Evolutionary conservation across 2,113 vertebrate species (phyloP).

Genomic region (Tauraco erythrolophus): DNA sequence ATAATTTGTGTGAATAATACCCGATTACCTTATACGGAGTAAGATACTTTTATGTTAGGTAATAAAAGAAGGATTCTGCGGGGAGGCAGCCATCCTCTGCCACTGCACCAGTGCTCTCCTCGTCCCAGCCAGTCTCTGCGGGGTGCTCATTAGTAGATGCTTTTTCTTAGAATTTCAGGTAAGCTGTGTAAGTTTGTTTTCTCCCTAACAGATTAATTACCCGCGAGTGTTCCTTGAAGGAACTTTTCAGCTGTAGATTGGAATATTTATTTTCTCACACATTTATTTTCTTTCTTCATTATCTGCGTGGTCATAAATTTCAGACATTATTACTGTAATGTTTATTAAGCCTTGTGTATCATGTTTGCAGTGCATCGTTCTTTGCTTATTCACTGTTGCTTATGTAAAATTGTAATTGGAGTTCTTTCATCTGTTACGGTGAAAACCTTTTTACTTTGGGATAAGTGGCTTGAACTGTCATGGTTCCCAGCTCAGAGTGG

Average conservation of each 20-base stretch:
- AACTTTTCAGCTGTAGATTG: neutral
- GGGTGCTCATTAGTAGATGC: neutral
- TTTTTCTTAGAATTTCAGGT: constrained; percentile 13
- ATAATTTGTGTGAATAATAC: constrained; percentile 8
- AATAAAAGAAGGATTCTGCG: neutral
- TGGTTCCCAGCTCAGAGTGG: neutral
- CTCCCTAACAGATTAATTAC: neutral
- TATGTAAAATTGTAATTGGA: neutral
- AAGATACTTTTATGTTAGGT: neutral
- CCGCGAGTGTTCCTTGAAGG: neutral
- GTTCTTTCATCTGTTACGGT: neutral
- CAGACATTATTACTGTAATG: neutral
- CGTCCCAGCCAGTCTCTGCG: neutral
- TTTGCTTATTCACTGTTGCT: neutral
- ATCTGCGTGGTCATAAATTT: neutral
- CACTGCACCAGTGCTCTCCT: neutral
- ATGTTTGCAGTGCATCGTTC: neutral
- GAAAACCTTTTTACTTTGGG: neutral
- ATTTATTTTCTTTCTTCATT: neutral
- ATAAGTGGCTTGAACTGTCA: neutral
- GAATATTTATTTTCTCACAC: neutral
- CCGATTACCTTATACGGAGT: neutral
- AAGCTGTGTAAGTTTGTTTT: neutral
- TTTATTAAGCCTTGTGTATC: neutral
- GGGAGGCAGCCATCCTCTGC: neutral